Evolutionary conservation across 2,797 vertebrate species (phyloP).

Genomic region (Pseudomugil tenellus): DNA sequence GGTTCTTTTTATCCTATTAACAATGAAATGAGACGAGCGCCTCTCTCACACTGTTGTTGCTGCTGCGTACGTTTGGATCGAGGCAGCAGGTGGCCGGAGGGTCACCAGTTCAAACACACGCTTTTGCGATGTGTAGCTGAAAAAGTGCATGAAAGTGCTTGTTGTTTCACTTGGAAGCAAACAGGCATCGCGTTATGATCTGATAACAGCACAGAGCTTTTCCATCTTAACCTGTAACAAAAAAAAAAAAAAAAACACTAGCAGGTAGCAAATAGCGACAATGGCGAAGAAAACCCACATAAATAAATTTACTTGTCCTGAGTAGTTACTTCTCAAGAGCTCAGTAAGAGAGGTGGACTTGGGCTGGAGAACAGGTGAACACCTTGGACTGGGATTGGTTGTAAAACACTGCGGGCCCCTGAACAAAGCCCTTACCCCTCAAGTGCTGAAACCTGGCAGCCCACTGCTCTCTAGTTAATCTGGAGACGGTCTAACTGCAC

Average conservation of each 20-base stretch:
- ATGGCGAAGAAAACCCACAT: background rate
- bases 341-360: background rate
- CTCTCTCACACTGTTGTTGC: constrained; percentile 9
- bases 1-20: constrained; percentile 36
- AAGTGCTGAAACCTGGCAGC: background rate
- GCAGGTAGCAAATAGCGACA: no score
- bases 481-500: background rate
- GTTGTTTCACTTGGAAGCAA: background rate
- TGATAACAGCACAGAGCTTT: background rate
- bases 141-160: constrained; percentile 6
- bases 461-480: background rate
- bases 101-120: constrained; percentile 36
- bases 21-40: constrained; percentile 50
- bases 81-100: constrained; percentile 39
- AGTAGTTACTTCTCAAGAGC: background rate
- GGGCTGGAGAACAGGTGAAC: no score
- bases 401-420: no score
- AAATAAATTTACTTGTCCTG: background rate
- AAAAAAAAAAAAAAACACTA: no score
- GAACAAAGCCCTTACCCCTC: background rate
- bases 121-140: background rate
- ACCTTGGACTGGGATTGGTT: no score
- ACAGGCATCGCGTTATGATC: background rate
- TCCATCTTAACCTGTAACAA: background rate
- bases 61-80: background rate